phyloP scores from a whole-genome alignment of 2,888 invertebrate species.

The Volucella bombylans region DNA sequence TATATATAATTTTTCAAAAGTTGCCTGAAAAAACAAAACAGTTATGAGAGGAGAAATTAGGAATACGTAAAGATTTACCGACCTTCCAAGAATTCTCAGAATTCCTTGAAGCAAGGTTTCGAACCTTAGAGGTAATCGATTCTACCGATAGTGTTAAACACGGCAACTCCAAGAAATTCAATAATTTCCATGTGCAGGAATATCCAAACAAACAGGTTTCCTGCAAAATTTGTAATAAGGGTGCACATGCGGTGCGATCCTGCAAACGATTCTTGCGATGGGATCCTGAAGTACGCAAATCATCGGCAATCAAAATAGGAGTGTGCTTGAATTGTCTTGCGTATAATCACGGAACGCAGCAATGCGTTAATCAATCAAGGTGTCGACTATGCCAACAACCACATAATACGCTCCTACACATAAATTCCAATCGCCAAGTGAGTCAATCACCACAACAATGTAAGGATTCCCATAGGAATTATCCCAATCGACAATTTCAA shows the following conservation, averaged over 20 bases:
- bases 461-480: neutral
- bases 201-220: neutral
- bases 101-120: neutral
- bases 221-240: slow-evolving; percentile 5
- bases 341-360: neutral
- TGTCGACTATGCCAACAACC: neutral
- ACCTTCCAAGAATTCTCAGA: neutral
- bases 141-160: neutral
- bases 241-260: neutral
- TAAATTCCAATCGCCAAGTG: neutral
- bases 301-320: neutral
- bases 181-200: slow-evolving; percentile 3
- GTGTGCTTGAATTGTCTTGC: neutral
- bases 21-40: neutral
- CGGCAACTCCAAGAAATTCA: neutral
- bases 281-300: neutral
- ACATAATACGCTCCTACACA: neutral
- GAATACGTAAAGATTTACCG: neutral
- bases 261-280: neutral
- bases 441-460: neutral
- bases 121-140: neutral
- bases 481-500: neutral
- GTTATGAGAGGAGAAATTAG: neutral
- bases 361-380: neutral
- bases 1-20: neutral